Percentiles rank a stretch among this genome's conserved stretches.
Conservation (phyloP, 2,797 vertebrate species). For the Notoglanidium macrostoma region DNA sequence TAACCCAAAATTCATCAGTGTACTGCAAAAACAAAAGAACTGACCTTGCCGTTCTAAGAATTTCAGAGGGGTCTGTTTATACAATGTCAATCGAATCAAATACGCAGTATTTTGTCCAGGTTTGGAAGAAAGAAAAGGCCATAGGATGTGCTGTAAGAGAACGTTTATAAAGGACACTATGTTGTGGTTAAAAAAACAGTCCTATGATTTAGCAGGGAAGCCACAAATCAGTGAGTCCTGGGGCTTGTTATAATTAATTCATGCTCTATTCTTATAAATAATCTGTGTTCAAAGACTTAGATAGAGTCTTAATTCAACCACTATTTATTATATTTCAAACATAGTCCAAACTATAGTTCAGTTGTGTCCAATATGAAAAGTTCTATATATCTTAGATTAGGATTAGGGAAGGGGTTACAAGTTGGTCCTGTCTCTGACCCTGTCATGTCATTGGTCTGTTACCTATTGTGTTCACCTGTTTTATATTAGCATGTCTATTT, state of each 20-base stretch:
- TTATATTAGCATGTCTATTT: neutral
- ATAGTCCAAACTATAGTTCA: neutral
- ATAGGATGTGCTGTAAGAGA: conserved; percentile 8
- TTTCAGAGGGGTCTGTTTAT: neutral
- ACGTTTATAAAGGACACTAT: neutral
- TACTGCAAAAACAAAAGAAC: no score
- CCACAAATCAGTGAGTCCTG: neutral
- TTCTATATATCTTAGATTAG: neutral
- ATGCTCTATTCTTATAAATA: no score
- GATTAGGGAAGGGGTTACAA: neutral
- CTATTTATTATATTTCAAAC: no score
- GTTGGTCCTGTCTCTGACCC: neutral
- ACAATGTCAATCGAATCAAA: neutral
- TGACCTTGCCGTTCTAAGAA: neutral
- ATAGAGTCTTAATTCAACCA: no score
- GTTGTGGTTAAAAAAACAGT: neutral
- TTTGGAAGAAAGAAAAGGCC: neutral
- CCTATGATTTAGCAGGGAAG: neutral
- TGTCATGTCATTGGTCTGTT: neutral
- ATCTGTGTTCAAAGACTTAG: no score
- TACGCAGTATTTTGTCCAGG: neutral
- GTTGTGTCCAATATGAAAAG: neutral
- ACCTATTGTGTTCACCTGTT: neutral
- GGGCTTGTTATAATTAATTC: no score
- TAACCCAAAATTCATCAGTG: no score